These are phyloP conservation scores for Tragopan temminckii DNA, from an alignment of 2,797 vertebrate genomes.

Conservation along the genomic window DNA sequence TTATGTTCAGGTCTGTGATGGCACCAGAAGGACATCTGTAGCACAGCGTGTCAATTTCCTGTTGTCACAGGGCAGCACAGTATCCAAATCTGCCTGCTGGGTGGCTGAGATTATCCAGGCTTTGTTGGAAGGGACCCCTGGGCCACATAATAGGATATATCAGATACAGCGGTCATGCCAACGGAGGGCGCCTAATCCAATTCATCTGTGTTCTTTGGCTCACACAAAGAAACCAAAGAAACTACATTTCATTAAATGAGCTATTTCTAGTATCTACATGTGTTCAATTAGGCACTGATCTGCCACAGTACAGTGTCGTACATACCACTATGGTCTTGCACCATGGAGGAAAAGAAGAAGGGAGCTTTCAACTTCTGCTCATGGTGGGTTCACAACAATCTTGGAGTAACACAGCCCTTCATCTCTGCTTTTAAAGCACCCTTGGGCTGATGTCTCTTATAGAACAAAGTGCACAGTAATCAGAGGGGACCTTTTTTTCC, in stretches of 20 bases:
- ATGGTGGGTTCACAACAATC: rapidly evolving
- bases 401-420: background rate
- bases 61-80: background rate
- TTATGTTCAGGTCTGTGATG: rapidly evolving
- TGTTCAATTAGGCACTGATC: background rate
- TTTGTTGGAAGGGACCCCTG: background rate
- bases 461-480: background rate
- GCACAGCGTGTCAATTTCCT: background rate
- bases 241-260: background rate
- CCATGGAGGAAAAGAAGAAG: background rate
- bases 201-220: background rate
- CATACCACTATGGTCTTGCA: background rate
- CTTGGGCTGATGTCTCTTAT: background rate
- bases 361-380: background rate
- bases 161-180: background rate
- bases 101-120: background rate
- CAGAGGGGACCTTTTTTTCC: background rate
- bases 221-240: background rate
- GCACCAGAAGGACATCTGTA: background rate
- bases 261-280: background rate
- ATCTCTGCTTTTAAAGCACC: background rate
- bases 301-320: background rate
- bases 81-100: background rate
- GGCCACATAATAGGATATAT: background rate
- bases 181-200: background rate